Conservation (phyloP, 2,888 invertebrate genomes). For the Hyalella azteca region DNA sequence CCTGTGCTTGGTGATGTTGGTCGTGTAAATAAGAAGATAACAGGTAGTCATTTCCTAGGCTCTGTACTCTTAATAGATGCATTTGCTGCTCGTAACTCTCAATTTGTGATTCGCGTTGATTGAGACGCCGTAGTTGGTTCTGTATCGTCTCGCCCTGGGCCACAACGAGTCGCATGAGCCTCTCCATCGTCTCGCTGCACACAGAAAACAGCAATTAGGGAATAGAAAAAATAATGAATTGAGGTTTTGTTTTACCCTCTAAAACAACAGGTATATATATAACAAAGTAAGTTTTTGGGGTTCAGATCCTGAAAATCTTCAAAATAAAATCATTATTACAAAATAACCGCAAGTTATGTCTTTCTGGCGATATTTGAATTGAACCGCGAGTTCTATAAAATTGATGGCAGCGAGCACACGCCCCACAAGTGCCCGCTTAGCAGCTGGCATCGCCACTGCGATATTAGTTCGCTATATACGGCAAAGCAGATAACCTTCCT, state of each 20-base stretch:
- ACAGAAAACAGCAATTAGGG: background rate
- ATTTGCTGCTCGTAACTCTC: conserved; percentile 79
- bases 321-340: too few relatives aligned
- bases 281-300: too few relatives aligned
- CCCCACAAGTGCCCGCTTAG: background rate
- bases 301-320: too few relatives aligned
- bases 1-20: conserved; percentile 48
- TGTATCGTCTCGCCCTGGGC: conserved; percentile 71
- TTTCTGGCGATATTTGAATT: too few relatives aligned
- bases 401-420: background rate
- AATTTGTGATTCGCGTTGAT: conserved; percentile 76
- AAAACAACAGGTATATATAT: too few relatives aligned
- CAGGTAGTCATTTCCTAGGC: conserved; percentile 80
- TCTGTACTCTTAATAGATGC: conserved; percentile 74
- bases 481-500: conserved; percentile 16
- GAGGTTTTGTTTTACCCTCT: too few relatives aligned
- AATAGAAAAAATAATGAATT: background rate
- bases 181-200: conserved; percentile 63
- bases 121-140: conserved; percentile 64
- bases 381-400: too few relatives aligned
- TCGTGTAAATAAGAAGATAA: conserved; percentile 76
- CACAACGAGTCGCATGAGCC: conserved; percentile 68
- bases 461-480: background rate
- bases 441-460: background rate
- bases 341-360: too few relatives aligned